phyloP scores from a whole-genome alignment of 2,888 invertebrate species.

The Dynastes hyllus region DNA sequence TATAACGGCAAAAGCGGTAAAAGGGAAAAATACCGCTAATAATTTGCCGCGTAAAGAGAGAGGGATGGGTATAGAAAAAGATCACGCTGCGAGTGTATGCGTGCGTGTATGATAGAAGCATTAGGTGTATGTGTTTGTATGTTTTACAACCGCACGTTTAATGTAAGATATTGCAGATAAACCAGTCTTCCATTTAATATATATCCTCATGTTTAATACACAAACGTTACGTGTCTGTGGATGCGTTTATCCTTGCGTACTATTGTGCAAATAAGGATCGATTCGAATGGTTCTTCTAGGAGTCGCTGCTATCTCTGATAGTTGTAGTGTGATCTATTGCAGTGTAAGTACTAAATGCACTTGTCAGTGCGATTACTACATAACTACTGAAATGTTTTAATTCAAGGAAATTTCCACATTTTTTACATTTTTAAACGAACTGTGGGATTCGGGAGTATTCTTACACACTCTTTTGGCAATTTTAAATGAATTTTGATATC shows the following conservation, averaged over 20 bases:
- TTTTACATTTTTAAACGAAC: too few relatives aligned
- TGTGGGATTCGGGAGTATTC: too few relatives aligned
- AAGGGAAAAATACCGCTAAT: slow-evolving; percentile 45
- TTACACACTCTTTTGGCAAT: too few relatives aligned
- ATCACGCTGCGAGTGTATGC: slow-evolving; percentile 24
- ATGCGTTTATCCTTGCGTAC: slow-evolving; percentile 23
- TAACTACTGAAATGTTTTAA: too few relatives aligned
- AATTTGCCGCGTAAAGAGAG: slow-evolving; percentile 21
- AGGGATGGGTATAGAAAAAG: background rate
- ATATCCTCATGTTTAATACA: slow-evolving; percentile 33
- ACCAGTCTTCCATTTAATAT: slow-evolving; percentile 46
- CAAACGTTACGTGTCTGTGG: slow-evolving; percentile 31
- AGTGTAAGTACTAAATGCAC: too few relatives aligned
- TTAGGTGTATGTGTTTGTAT: slow-evolving; percentile 27
- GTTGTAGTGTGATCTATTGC: too few relatives aligned
- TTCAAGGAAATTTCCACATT: too few relatives aligned
- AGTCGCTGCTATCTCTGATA: too few relatives aligned
- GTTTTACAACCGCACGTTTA: slow-evolving; percentile 43
- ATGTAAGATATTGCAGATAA: slow-evolving; percentile 42
- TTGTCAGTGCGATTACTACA: too few relatives aligned
- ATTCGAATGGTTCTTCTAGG: background rate
- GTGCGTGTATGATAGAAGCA: background rate
- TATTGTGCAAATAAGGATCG: background rate
- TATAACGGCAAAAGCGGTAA: slow-evolving; percentile 37
- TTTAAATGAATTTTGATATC: too few relatives aligned